Percentiles rank a stretch among this genome's conserved stretches.
These are phyloP conservation scores for Xenotilapia leptura DNA, from an alignment of 2,113 vertebrate species.

Conservation along the genomic window DNA sequence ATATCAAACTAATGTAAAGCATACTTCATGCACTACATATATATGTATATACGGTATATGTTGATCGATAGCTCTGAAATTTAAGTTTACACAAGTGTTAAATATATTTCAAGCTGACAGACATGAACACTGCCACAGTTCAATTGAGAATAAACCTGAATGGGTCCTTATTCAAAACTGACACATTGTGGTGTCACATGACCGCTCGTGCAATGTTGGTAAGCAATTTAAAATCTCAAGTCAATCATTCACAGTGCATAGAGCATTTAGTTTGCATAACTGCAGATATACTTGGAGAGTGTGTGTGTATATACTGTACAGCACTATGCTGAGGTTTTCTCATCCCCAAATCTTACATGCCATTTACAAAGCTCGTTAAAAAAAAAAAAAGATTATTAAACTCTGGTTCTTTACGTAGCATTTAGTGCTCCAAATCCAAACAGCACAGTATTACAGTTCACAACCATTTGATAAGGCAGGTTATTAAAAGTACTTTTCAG, in stretches of 20 bases:
- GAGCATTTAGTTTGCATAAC: constrained; percentile 38
- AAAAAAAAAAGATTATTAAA: neutral
- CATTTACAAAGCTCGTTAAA: constrained; percentile 47
- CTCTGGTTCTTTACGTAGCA: constrained; percentile 1
- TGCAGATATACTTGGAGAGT: constrained; percentile 13
- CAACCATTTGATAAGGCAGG: constrained; percentile 74
- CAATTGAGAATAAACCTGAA: neutral
- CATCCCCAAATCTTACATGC: constrained; percentile 26
- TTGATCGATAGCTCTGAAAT: constrained; percentile 41
- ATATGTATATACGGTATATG: constrained; percentile 24
- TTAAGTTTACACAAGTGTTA: constrained; percentile 41
- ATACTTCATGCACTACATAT: constrained; percentile 58
- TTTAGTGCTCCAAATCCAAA: constrained; percentile 45
- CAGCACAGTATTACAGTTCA: constrained; percentile 76
- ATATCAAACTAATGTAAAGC: constrained; percentile 54
- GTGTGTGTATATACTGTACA: constrained; percentile 9
- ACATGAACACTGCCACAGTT: constrained; percentile 13
- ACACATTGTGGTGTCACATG: neutral
- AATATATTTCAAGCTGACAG: constrained; percentile 42
- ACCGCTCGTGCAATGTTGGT: neutral
- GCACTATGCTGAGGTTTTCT: neutral
- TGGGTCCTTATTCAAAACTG: neutral
- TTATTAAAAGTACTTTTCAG: constrained; percentile 25
- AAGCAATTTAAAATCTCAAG: neutral
- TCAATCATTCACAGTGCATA: constrained; percentile 49